These are phyloP conservation scores for Numenius phaeopus DNA, from an alignment of 2,797 vertebrate species.

Conservation along the genomic window DNA sequence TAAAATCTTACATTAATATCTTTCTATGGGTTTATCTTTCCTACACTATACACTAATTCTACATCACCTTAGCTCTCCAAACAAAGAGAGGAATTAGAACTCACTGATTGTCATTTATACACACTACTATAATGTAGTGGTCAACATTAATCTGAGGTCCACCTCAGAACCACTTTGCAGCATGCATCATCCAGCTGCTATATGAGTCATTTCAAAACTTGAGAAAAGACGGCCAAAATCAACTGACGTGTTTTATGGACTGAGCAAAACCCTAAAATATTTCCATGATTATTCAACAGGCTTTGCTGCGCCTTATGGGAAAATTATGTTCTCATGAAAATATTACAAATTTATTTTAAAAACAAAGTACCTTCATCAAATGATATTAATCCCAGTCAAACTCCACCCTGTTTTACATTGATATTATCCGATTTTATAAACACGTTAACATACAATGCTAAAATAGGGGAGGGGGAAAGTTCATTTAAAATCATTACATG, in stretches of 20 bases:
- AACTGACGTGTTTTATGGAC: slow-evolving; percentile 48
- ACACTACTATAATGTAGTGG: slow-evolving; percentile 86
- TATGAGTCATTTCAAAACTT: slow-evolving; percentile 68
- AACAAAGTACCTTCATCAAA: slow-evolving; percentile 71
- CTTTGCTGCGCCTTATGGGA: slow-evolving; percentile 62
- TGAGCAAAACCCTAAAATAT: slow-evolving; percentile 54
- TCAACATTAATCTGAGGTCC: slow-evolving; percentile 77
- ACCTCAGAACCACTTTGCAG: slow-evolving; percentile 75
- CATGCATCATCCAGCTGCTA: slow-evolving; percentile 58
- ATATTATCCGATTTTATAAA: slow-evolving; percentile 73
- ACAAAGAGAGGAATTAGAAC: slow-evolving; percentile 76
- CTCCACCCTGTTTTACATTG: slow-evolving; percentile 72
- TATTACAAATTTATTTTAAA: slow-evolving; percentile 63
- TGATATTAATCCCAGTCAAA: slow-evolving; percentile 71
- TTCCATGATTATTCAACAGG: slow-evolving; percentile 17
- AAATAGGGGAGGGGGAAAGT: slow-evolving; percentile 52
- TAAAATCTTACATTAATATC: slow-evolving; percentile 67
- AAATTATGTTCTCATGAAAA: slow-evolving; percentile 62
- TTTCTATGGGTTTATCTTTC: slow-evolving; percentile 75
- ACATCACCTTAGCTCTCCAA: slow-evolving; percentile 75
- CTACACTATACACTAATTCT: slow-evolving; percentile 70
- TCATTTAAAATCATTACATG: slow-evolving; percentile 70
- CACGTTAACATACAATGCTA: slow-evolving; percentile 72
- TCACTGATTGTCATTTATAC: slow-evolving; percentile 83
- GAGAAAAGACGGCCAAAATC: slow-evolving; percentile 83